These are phyloP conservation scores for Lasioglossum leucozonium DNA, from an alignment of 2,888 invertebrate genomes.

Conservation along the genomic window DNA sequence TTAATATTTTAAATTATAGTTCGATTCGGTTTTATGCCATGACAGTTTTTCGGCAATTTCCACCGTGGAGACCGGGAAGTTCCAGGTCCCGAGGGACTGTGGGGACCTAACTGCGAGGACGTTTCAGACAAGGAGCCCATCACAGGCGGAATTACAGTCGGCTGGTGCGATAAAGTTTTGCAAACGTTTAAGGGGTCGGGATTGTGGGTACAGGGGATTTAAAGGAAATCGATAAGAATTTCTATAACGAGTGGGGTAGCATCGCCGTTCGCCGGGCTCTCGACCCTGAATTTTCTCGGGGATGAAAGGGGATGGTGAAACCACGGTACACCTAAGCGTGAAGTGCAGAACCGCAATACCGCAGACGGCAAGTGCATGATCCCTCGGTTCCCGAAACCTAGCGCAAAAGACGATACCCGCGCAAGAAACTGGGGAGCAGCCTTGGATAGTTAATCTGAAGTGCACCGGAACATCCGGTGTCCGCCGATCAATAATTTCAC, in stretches of 20 bases:
- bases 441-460: constrained; percentile 32
- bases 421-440: constrained; percentile 32
- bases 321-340: constrained; percentile 10
- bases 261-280: not conserved
- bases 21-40: not conserved
- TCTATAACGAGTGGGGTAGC: not conserved
- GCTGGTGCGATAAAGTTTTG: constrained; percentile 3
- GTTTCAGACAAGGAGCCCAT: not conserved
- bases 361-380: constrained; percentile 42
- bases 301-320: not conserved
- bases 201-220: not conserved
- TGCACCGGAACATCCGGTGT: not conserved
- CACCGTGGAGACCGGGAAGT: not conserved
- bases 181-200: not conserved
- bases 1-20: too few species aligned
- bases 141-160: not conserved
- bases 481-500: not conserved
- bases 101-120: not conserved
- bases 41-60: not conserved
- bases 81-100: not conserved
- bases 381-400: constrained; percentile 21
- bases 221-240: constrained; percentile 20
- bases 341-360: constrained; percentile 39
- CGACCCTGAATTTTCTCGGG: constrained; percentile 42
- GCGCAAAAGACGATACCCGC: constrained; percentile 23